Evolutionary conservation across 1,140 invertebrate genomes (phyloP).

Genomic region (Caerostris darwini): DNA sequence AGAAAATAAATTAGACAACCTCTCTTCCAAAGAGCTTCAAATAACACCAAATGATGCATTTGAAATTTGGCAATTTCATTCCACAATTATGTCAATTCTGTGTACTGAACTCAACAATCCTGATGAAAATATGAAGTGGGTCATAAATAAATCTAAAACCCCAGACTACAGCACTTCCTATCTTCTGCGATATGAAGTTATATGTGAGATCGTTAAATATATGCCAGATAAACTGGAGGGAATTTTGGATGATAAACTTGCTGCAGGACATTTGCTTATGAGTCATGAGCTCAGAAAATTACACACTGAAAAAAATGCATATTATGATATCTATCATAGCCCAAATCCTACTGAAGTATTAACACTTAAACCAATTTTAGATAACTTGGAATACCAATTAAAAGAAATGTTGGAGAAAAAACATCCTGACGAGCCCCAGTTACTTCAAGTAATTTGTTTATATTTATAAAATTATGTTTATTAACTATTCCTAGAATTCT

Average conservation of each 20-base stretch:
- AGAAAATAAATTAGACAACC: neutral
- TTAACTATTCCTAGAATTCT: no score
- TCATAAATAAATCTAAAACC: neutral
- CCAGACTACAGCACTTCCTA: slow-evolving; percentile 22
- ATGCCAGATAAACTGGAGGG: slow-evolving; percentile 10
- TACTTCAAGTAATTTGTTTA: slow-evolving; percentile 87
- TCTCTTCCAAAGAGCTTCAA: neutral
- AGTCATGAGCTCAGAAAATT: slow-evolving; percentile 51
- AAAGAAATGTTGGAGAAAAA: slow-evolving; percentile 86
- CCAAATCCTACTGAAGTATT: slow-evolving; percentile 90
- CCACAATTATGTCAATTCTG: neutral
- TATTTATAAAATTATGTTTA: neutral
- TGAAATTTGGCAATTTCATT: slow-evolving; percentile 62
- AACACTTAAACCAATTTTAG: slow-evolving; percentile 87
- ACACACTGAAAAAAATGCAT: neutral
- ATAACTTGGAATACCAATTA: slow-evolving; percentile 85
- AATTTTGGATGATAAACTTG: slow-evolving; percentile 5
- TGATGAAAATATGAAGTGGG: neutral
- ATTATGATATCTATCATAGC: slow-evolving; percentile 92
- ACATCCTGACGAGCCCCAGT: slow-evolving; percentile 95
- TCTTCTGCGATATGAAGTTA: slow-evolving; percentile 57
- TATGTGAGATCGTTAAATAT: slow-evolving; percentile 10
- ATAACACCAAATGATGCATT: slow-evolving; percentile 24
- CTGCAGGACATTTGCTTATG: slow-evolving; percentile 25
- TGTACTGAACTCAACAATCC: neutral